Evolutionary conservation across 1,140 invertebrate genomes (phyloP).

Genomic region (Drosophila pectinifera): DNA sequence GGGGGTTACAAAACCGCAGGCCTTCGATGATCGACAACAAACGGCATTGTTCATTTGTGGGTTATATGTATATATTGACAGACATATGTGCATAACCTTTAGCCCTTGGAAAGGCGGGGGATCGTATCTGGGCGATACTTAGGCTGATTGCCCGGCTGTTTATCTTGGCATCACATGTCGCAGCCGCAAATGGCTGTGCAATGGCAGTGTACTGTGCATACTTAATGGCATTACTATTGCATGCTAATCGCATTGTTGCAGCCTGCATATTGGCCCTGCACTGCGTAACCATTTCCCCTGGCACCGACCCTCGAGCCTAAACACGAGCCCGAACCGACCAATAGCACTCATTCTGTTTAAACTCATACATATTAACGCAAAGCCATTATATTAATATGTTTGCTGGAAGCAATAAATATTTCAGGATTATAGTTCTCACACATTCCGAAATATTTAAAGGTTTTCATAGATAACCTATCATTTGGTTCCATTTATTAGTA

Average conservation of each 20-base stretch:
- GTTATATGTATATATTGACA: conserved; percentile 1
- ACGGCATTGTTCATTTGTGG: conserved; percentile 27
- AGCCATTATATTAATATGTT: conserved; percentile 20
- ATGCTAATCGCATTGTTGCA: conserved; percentile 49
- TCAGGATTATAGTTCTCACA: neutral
- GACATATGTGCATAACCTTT: conserved; percentile 3
- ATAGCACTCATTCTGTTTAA: conserved; percentile 19
- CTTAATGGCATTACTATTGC: conserved; percentile 48
- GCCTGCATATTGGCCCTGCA: conserved; percentile 30
- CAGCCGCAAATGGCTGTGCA: conserved; percentile 39
- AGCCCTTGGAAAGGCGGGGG: neutral
- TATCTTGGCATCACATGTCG: conserved; percentile 54
- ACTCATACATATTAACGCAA: conserved; percentile 28
- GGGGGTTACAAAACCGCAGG: conserved; percentile 31
- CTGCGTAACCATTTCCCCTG: conserved; percentile 32
- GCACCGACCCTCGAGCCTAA: neutral
- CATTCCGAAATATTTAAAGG: neutral
- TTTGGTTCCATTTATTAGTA: neutral
- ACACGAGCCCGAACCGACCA: conserved; percentile 5
- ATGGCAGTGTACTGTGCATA: conserved; percentile 38
- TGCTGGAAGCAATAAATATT: neutral
- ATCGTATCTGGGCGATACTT: conserved; percentile 39
- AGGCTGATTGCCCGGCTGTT: conserved; percentile 50
- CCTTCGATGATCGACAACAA: conserved; percentile 24
- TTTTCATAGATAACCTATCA: neutral